These are phyloP conservation scores for Macrosiphum euphorbiae DNA, from an alignment of 2,888 invertebrate species.

Conservation along the genomic window DNA sequence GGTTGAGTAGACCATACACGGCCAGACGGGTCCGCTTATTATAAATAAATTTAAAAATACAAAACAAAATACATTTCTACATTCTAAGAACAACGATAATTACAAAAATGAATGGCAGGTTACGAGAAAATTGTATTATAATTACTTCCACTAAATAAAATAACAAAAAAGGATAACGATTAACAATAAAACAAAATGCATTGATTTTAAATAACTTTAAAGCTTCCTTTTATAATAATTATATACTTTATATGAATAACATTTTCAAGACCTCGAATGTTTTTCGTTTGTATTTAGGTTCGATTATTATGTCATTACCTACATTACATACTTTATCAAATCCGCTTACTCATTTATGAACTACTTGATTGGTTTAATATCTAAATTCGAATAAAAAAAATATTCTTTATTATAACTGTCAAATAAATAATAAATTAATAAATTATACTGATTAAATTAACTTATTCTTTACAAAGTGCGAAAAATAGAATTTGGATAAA, in stretches of 20 bases:
- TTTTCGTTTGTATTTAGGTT: not conserved
- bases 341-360: not conserved
- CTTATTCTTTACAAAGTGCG: not conserved
- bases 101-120: not conserved
- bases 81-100: not conserved
- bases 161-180: no score
- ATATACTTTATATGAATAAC: not conserved
- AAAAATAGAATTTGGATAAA: not conserved
- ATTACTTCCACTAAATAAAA: not conserved
- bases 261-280: not conserved
- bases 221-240: not conserved
- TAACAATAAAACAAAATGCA: not conserved
- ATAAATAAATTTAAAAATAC: not conserved
- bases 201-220: not conserved
- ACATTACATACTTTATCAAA: not conserved
- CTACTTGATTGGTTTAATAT: not conserved
- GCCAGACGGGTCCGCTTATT: not conserved
- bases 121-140: not conserved
- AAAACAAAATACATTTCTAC: not conserved
- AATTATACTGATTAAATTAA: not conserved
- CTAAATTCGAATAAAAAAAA: not conserved
- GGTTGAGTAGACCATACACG: not conserved
- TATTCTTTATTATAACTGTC: not conserved
- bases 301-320: not conserved
- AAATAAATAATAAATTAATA: not conserved